Evolutionary conservation across 2,888 invertebrate genomes (phyloP).

Genomic region (Hololepta plana): DNA sequence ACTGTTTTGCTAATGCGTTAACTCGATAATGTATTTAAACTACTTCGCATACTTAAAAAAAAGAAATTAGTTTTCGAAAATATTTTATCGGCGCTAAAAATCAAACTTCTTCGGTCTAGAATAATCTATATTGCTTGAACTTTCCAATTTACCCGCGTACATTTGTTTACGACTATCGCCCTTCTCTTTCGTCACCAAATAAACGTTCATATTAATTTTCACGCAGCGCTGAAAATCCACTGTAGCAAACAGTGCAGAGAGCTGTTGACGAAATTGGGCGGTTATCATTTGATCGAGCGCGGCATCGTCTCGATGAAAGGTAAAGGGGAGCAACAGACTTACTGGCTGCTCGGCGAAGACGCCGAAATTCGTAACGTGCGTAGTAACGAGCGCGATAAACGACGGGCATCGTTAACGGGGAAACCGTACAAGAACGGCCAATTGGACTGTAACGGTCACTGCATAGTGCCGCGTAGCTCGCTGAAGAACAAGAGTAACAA

Average conservation of each 20-base stretch:
- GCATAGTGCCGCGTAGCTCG: constrained; percentile 38
- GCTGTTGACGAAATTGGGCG: constrained; percentile 51
- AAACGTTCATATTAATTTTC: too few relatives aligned
- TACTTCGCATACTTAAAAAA: too few relatives aligned
- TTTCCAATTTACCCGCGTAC: too few relatives aligned
- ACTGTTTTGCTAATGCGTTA: too few relatives aligned
- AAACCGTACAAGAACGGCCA: constrained; percentile 14
- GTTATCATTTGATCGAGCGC: constrained; percentile 57
- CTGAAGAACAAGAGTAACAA: constrained; percentile 46
- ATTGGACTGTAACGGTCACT: constrained; percentile 17
- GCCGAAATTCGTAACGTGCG: constrained; percentile 36
- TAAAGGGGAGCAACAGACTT: constrained; percentile 66
- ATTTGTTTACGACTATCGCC: too few relatives aligned
- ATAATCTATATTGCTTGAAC: too few relatives aligned
- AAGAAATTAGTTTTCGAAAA: too few relatives aligned
- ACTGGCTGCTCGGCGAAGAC: constrained; percentile 68
- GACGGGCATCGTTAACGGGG: constrained; percentile 26
- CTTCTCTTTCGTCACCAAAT: constrained; percentile 4
- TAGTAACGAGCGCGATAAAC: constrained; percentile 31
- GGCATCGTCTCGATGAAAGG: constrained; percentile 69
- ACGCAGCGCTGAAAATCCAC: constrained; percentile 70
- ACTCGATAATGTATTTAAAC: too few relatives aligned
- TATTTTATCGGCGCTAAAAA: too few relatives aligned
- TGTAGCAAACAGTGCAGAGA: constrained; percentile 57
- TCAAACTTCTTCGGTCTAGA: too few relatives aligned